Percentiles rank a stretch among this genome's conserved stretches.
phyloP scores from a whole-genome alignment of 2,888 invertebrate species.

The Agriotes lineatus region DNA sequence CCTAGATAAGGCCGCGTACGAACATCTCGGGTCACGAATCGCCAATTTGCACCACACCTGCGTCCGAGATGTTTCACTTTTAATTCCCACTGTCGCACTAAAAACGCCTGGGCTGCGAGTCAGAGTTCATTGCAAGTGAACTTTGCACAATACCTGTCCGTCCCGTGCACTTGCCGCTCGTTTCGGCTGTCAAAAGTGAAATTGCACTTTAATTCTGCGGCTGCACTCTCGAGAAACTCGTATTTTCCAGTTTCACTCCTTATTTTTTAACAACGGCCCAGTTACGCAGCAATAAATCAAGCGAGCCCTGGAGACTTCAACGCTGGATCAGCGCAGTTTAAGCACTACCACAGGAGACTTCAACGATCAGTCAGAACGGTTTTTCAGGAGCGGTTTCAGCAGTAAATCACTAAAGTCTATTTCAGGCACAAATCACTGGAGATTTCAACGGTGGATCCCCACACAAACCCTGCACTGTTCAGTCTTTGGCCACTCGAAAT shows the following conservation, averaged over 20 bases:
- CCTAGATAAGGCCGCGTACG: constrained; percentile 35
- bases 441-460: constrained; percentile 38
- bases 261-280: too few species aligned
- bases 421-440: too few species aligned
- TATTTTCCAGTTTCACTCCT: not conserved
- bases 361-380: too few species aligned
- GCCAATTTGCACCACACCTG: constrained; percentile 49
- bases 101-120: not conserved
- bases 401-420: too few species aligned
- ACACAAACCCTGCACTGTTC: constrained; percentile 40
- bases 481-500: too few species aligned
- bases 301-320: too few species aligned
- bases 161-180: constrained; percentile 28
- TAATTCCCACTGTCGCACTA: not conserved
- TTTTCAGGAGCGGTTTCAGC: too few species aligned
- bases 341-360: too few species aligned
- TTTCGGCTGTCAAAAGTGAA: constrained; percentile 39
- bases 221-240: not conserved
- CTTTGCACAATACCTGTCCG: constrained; percentile 43
- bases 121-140: constrained; percentile 37
- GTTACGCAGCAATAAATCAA: too few species aligned
- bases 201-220: constrained; percentile 24
- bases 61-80: constrained; percentile 33
- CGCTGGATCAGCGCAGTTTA: too few species aligned
- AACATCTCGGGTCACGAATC: constrained; percentile 44